Evolutionary conservation across 2,113 vertebrate species (phyloP).

Genomic region (Antechinus stuartii): DNA sequence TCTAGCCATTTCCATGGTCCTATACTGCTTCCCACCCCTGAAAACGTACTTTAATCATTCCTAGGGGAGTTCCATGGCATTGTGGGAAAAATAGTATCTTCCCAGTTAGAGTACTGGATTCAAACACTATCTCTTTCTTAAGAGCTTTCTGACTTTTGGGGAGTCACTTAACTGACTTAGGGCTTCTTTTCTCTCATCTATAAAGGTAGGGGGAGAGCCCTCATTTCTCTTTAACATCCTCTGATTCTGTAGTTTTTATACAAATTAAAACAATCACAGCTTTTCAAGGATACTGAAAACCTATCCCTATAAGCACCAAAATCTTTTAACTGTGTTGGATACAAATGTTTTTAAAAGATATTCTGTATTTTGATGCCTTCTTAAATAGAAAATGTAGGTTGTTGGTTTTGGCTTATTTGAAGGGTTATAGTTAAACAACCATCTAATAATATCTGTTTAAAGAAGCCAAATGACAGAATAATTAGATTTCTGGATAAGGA

Average conservation of each 20-base stretch:
- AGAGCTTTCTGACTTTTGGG: not conserved
- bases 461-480: not conserved
- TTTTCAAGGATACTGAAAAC: not conserved
- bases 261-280: not conserved
- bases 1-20: not conserved
- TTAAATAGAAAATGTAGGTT: not conserved
- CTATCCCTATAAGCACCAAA: not conserved
- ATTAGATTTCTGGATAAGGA: not conserved
- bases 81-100: not conserved
- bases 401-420: not conserved
- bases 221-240: not conserved
- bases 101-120: not conserved
- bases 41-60: too few species aligned
- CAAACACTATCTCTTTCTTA: not conserved
- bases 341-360: not conserved
- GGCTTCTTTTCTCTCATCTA: too few species aligned
- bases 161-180: not conserved
- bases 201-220: too few species aligned
- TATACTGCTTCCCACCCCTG: not conserved
- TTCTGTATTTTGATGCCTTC: not conserved
- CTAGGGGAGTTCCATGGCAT: not conserved
- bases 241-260: not conserved
- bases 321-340: not conserved
- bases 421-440: not conserved
- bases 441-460: not conserved